phyloP scores from a whole-genome alignment of 2,113 vertebrate genomes.

The Sylvia atricapilla region DNA sequence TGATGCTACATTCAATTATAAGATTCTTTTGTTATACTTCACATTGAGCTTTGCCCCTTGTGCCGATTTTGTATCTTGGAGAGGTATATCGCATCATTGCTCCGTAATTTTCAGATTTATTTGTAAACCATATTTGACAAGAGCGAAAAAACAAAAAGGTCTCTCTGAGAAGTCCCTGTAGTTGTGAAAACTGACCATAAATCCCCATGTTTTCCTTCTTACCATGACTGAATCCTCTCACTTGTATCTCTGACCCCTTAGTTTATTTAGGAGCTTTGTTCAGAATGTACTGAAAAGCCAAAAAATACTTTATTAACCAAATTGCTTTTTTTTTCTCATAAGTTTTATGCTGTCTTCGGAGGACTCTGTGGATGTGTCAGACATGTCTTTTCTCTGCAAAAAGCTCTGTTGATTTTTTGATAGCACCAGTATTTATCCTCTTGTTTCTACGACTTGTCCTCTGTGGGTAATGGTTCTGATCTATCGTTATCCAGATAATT shows the following conservation, averaged over 20 bases:
- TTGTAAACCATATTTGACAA: background rate
- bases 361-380: background rate
- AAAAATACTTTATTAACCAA: background rate
- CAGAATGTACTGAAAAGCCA: background rate
- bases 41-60: background rate
- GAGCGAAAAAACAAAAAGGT: background rate
- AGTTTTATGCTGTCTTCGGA: background rate
- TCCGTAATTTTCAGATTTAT: background rate
- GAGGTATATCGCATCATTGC: background rate
- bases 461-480: background rate
- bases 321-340: background rate
- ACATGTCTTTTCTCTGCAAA: background rate
- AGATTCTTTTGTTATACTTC: background rate
- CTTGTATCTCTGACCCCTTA: background rate
- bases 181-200: background rate
- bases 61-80: background rate
- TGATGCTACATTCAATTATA: background rate
- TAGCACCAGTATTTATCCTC: background rate
- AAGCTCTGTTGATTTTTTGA: background rate
- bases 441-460: background rate
- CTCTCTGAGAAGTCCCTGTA: background rate
- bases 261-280: background rate
- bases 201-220: background rate
- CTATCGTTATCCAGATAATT: background rate
- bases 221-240: background rate